phyloP scores from a whole-genome alignment of 2,888 invertebrate genomes.

The Agrochola lychnidis region DNA sequence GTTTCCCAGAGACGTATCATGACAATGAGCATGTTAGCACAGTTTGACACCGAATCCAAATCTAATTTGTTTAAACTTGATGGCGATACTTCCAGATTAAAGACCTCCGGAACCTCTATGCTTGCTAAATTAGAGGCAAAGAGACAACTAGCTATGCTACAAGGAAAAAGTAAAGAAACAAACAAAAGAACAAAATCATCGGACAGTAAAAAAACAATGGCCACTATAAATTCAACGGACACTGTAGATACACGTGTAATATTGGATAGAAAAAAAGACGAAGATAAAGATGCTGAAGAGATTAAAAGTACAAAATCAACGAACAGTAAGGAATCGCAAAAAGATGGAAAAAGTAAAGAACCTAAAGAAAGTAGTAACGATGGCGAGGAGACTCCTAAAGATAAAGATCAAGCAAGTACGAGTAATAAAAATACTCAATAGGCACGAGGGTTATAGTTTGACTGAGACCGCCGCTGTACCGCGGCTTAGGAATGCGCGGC shows the following conservation, averaged over 20 bases:
- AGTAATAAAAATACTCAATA: conserved; percentile 31
- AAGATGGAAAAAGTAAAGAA: not conserved
- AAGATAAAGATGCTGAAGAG: not conserved
- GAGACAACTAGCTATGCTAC: not conserved
- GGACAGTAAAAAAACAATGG: not conserved
- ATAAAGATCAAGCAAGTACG: conserved; percentile 36
- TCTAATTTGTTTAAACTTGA: not conserved
- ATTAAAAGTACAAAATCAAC: not conserved
- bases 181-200: not conserved
- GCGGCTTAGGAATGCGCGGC: too few species aligned
- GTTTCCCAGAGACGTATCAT: conserved; percentile 73
- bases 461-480: too few species aligned
- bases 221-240: not conserved
- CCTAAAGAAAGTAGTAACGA: not conserved
- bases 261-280: too few species aligned
- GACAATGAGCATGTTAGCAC: not conserved
- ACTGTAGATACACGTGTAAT: not conserved
- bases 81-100: accelerated
- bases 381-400: not conserved
- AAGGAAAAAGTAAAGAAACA: too few species aligned
- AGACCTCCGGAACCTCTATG: too few species aligned
- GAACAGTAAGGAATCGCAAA: not conserved
- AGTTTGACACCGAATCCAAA: not conserved
- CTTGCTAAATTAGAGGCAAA: not conserved
- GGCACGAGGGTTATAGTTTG: not conserved